Evolutionary conservation across 1,140 invertebrate genomes (phyloP).

Genomic region (Leptopilina clavipes): DNA sequence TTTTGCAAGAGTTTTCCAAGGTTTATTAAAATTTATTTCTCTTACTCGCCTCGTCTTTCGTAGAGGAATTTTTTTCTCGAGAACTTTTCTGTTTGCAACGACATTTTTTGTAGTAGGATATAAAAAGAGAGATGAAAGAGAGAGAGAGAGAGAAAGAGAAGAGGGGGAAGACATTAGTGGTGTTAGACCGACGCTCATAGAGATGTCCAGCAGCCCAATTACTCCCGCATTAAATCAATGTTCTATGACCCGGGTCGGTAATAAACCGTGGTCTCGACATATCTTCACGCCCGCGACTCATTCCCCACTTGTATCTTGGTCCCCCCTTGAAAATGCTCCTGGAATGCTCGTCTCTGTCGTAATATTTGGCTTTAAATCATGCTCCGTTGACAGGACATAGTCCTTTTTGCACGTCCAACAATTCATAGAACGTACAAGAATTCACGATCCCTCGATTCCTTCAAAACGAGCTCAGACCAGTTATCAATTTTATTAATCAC

Average conservation of each 20-base stretch:
- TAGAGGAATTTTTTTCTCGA: too few species aligned
- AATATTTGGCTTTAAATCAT: slow-evolving; percentile 77
- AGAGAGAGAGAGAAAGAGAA: slow-evolving; percentile 48
- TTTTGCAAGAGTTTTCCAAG: too few species aligned
- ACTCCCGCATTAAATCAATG: slow-evolving; percentile 74
- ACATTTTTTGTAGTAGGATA: too few species aligned
- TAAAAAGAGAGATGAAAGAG: neutral
- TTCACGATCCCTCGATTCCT: slow-evolving; percentile 46
- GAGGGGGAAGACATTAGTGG: slow-evolving; percentile 63
- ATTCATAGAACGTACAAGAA: slow-evolving; percentile 57
- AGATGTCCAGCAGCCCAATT: slow-evolving; percentile 72
- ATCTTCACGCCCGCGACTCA: slow-evolving; percentile 62
- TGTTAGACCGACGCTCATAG: slow-evolving; percentile 69
- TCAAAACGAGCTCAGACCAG: neutral
- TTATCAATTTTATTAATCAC: slow-evolving; percentile 5
- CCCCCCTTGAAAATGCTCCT: slow-evolving; percentile 55
- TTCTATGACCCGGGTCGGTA: slow-evolving; percentile 67
- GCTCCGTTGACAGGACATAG: slow-evolving; percentile 68
- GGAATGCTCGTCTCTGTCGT: slow-evolving; percentile 73
- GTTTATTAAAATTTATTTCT: too few species aligned
- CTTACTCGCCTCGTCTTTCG: too few species aligned
- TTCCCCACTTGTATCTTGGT: slow-evolving; percentile 19
- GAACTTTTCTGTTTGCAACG: too few species aligned
- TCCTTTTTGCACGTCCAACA: slow-evolving; percentile 61
- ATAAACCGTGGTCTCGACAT: slow-evolving; percentile 69